Conservation (phyloP, 2,797 vertebrate species). For the Propithecus perrieri region DNA sequence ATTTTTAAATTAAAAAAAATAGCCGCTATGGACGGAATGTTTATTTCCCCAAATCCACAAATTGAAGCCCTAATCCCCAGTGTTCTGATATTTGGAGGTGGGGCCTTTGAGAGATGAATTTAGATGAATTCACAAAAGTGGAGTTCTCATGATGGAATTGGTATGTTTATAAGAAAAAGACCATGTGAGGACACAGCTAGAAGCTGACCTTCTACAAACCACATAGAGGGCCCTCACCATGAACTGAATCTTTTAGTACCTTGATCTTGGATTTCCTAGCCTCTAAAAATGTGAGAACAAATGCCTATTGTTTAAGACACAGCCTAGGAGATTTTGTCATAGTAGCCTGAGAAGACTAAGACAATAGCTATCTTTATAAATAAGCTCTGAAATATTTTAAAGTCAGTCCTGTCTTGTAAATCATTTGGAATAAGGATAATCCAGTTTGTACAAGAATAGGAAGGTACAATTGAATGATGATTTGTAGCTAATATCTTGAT, state of each 20-base stretch:
- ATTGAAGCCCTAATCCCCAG: background rate
- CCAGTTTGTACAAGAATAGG: background rate
- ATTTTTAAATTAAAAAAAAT: background rate
- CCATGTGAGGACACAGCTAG: background rate
- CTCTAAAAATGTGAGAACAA: background rate
- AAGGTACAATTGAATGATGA: background rate
- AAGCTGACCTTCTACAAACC: background rate
- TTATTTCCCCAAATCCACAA: background rate
- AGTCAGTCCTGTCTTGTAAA: background rate
- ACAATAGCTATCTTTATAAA: background rate
- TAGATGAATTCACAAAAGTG: background rate
- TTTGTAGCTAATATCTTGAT: background rate
- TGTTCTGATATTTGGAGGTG: background rate
- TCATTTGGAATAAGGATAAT: background rate
- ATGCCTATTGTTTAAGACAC: background rate
- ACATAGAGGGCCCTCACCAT: background rate
- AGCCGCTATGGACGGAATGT: background rate
- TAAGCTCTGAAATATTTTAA: background rate
- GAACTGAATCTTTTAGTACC: background rate
- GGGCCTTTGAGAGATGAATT: background rate
- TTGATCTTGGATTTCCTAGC: background rate
- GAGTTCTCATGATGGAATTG: background rate
- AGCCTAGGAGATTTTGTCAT: background rate
- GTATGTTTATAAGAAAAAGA: background rate
- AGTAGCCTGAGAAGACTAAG: background rate